A percentile compares a stretch with the other conserved stretches of the same genome.
Evolutionary conservation across 2,113 vertebrate genomes (phyloP).

Genomic region (Seriola rivoliana): DNA sequence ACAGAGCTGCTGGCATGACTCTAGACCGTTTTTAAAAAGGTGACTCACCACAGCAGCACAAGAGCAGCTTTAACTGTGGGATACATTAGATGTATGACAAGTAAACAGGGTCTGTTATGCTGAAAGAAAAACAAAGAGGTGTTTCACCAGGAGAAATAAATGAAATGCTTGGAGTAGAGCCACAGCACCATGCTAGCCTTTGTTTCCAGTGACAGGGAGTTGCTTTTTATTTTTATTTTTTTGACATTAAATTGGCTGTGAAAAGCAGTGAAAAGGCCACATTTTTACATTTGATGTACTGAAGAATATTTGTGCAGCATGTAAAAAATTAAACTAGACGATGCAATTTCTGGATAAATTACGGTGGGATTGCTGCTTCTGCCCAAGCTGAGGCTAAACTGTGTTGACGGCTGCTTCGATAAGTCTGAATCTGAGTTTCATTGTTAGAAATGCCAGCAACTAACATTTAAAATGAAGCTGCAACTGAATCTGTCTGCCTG

Average conservation of each 20-base stretch:
- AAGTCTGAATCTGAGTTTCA: too few species aligned
- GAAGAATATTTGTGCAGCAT: neutral
- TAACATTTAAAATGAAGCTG: too few species aligned
- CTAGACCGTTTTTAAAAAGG: too few species aligned
- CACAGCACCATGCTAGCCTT: neutral
- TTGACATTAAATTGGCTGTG: neutral
- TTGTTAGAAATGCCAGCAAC: too few species aligned
- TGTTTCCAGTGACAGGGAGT: constrained; percentile 6
- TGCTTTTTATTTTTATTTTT: constrained; percentile 5
- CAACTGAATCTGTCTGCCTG: too few species aligned
- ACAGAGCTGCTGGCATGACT: neutral
- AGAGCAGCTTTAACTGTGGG: neutral
- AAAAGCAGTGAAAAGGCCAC: neutral
- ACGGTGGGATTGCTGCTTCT: too few species aligned
- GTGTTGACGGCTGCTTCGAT: too few species aligned
- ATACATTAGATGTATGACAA: neutral
- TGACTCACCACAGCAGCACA: neutral
- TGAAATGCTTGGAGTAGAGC: neutral
- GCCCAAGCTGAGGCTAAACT: too few species aligned
- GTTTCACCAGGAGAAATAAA: constrained; percentile 27
- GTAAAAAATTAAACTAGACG: neutral
- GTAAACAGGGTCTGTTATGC: neutral
- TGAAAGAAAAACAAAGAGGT: neutral
- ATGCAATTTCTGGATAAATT: neutral
- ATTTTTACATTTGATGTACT: neutral